Conservation (phyloP, 2,113 vertebrate species). For the Cricetomys ansorgei region DNA sequence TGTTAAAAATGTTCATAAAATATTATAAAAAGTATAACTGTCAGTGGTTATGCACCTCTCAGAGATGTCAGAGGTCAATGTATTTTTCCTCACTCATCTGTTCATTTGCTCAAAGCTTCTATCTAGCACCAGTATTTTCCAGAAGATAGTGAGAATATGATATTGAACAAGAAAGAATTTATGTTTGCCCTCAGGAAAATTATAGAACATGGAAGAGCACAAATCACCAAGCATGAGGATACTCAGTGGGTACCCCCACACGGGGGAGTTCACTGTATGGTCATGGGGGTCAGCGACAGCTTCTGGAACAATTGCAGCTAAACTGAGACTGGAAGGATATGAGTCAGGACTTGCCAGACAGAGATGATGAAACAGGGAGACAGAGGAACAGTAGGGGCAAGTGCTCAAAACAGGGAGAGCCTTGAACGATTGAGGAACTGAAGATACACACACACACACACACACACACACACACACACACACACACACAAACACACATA, state of each 20-base stretch:
- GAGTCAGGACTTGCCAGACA: slow-evolving; percentile 33
- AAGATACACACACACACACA: neutral
- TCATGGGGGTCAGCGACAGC: no score
- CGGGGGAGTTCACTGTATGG: neutral
- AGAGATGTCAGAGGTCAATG: neutral
- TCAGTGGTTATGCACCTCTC: neutral
- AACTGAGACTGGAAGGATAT: neutral
- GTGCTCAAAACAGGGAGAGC: neutral
- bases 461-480: neutral
- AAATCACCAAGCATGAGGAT: neutral
- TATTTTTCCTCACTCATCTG: neutral
- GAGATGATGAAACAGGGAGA: neutral
- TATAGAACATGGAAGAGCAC: neutral
- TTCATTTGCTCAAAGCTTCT: neutral
- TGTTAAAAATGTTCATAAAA: no score
- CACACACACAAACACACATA: neutral
- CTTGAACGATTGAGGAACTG: slow-evolving; percentile 11
- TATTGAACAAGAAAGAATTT: neutral
- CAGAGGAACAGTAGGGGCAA: neutral
- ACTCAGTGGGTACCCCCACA: neutral
- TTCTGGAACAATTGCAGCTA: neutral
- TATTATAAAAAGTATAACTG: neutral
- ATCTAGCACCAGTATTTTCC: neutral
- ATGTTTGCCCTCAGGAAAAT: neutral
- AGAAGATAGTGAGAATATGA: neutral